Evolutionary conservation across 2,888 invertebrate species (phyloP), one percentile per base, ranked within the genome.

Genomic region (Leptinotarsa rubiginosa): DNA sequence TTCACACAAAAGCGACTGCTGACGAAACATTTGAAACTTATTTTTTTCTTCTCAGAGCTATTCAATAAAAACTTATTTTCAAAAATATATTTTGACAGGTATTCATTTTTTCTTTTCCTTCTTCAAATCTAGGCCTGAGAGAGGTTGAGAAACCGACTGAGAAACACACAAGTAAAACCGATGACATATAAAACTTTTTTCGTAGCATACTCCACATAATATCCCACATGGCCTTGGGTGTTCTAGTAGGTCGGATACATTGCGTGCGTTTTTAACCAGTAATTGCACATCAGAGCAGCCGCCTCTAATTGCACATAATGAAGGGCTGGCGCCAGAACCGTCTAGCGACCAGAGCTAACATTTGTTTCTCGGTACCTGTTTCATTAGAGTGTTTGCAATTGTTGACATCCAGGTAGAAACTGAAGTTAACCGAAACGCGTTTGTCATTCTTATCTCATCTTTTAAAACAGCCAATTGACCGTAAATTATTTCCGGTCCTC

Each of bases 231-330:
- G 62, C 62, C 62, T 62, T 41, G 62, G 25, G 47, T 74, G 77
- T 74, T 76, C 73, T 64, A 73, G 68, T 78, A 76, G 67, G 71
- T 76, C 70, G 47, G 72, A n/a, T 20, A 31, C 62, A 31, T 78
- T 77, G 77, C 79, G 74, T 74, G 72, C 66, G 56, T 74, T 76
- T 74, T 70, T 73, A 69, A 72, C 69, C 75, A 77, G 76, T 77
- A 81, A 79, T 80, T 79, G 78, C 75, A 77, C 66, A 73, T 73
- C 70, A 72, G 68, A 69, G 72, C 54, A 65, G 69, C 77, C 71
- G 74, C 72, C 76, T 77, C 70, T 78, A 76, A 78, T 79, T 76
- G 75, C 67, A 74, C 74, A 73, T 79, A 78, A 78, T 79, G 76
- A 77, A 69, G 72, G 75, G 47, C 64, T 72, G 80, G 80, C 80